Percentiles rank a stretch among this genome's conserved stretches.
Evolutionary conservation across 1,140 invertebrate species (phyloP).

Genomic region (Leptopilina clavipes): DNA sequence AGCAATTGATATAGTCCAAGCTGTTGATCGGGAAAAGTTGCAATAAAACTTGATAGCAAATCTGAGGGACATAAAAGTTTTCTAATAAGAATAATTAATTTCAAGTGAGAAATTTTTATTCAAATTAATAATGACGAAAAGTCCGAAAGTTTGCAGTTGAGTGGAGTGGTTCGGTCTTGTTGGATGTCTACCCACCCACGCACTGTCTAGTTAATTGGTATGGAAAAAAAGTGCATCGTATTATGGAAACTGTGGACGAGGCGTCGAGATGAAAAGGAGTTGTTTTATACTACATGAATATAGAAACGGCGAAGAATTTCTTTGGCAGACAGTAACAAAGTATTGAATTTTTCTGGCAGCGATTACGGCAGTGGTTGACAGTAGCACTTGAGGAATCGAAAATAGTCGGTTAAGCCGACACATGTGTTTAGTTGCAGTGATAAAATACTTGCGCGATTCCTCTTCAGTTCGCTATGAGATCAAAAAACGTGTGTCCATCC

Average conservation of each 20-base stretch:
- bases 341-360: slow-evolving; percentile 48
- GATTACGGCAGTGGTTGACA: slow-evolving; percentile 43
- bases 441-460: slow-evolving; percentile 51
- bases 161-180: slow-evolving; percentile 40
- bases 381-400: slow-evolving; percentile 53
- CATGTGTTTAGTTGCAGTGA: slow-evolving; percentile 60
- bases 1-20: no score
- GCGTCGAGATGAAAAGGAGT: slow-evolving; percentile 27
- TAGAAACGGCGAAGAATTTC: slow-evolving; percentile 36
- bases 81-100: no score
- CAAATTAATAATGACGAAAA: no score
- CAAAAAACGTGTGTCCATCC: slow-evolving; percentile 54
- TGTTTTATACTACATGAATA: slow-evolving; percentile 36
- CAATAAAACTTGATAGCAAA: no score
- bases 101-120: no score
- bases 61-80: no score
- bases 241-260: slow-evolving; percentile 36
- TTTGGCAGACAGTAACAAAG: slow-evolving; percentile 40
- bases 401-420: slow-evolving; percentile 57
- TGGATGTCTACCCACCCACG: slow-evolving; percentile 66
- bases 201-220: slow-evolving; percentile 63
- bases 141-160: neutral
- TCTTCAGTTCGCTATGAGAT: slow-evolving; percentile 46
- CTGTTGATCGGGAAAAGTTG: no score
- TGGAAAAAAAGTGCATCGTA: slow-evolving; percentile 50